Evolutionary conservation across 2,888 invertebrate genomes (phyloP).

Genomic region (Microctonus brassicae): DNA sequence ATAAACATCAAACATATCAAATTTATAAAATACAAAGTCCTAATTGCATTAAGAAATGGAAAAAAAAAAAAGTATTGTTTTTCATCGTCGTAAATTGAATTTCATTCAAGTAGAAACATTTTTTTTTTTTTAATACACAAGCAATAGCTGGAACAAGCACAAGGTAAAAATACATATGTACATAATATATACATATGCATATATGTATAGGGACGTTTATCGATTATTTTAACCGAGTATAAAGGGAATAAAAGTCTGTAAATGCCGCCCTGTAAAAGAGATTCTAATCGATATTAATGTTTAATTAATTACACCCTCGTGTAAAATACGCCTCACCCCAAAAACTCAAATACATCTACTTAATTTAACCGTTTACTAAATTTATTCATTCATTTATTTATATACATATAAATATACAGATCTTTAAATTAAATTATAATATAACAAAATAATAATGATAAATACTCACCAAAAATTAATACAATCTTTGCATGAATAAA

Average conservation of each 20-base stretch:
- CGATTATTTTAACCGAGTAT: constrained; percentile 47
- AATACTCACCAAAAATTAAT: no score
- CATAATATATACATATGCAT: no score
- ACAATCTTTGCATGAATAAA: constrained; percentile 5
- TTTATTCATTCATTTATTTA: neutral
- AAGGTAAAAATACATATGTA: constrained; percentile 30
- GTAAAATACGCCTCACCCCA: neutral
- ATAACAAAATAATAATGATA: no score
- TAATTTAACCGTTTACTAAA: neutral
- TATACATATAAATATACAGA: neutral
- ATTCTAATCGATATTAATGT: constrained; percentile 54
- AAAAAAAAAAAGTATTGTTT: neutral
- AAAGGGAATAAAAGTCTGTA: constrained; percentile 44
- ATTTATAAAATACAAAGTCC: neutral
- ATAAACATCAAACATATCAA: no score
- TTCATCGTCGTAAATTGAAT: neutral
- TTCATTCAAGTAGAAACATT: neutral
- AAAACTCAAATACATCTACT: neutral
- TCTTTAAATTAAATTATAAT: neutral
- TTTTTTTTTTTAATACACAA: neutral
- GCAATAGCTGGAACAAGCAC: neutral
- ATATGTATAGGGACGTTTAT: constrained; percentile 53
- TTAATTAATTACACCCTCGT: constrained; percentile 37
- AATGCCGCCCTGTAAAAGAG: constrained; percentile 51
- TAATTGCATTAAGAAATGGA: neutral